phyloP scores from a whole-genome alignment of 2,797 vertebrate species.

The Sebastes oblongus region DNA sequence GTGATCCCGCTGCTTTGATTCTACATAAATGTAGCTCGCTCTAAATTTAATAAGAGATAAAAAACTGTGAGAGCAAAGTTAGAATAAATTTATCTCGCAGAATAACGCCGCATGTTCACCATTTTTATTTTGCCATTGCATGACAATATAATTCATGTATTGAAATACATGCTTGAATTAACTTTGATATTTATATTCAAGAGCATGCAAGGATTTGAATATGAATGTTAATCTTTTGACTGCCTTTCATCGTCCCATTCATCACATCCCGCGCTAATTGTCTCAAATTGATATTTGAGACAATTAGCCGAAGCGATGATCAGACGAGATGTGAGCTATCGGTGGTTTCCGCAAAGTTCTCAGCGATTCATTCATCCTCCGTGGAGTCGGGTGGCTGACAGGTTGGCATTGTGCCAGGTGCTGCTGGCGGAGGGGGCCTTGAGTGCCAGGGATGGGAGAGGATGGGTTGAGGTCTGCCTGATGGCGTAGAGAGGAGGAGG shows the following conservation, averaged over 20 bases:
- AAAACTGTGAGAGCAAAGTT: slow-evolving; percentile 8
- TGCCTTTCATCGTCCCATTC: slow-evolving; percentile 41
- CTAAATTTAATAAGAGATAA: slow-evolving; percentile 34
- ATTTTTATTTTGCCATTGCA: slow-evolving; percentile 40
- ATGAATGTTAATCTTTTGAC: slow-evolving; percentile 73
- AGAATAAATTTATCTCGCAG: slow-evolving; percentile 1
- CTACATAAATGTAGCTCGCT: neutral
- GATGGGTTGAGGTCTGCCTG: slow-evolving; percentile 89
- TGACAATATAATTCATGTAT: slow-evolving; percentile 69
- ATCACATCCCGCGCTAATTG: slow-evolving; percentile 73
- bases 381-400: slow-evolving; percentile 81
- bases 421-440: slow-evolving; percentile 87
- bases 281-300: slow-evolving; percentile 81
- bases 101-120: slow-evolving; percentile 1
- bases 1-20: slow-evolving; percentile 17
- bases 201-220: slow-evolving; percentile 64
- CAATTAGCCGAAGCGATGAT: slow-evolving; percentile 79
- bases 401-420: slow-evolving; percentile 89
- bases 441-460: slow-evolving; percentile 84
- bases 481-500: slow-evolving; percentile 84
- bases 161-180: slow-evolving; percentile 72
- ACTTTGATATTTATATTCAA: slow-evolving; percentile 74
- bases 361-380: slow-evolving; percentile 82
- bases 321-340: slow-evolving; percentile 78
- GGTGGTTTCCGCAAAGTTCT: slow-evolving; percentile 80